These are phyloP conservation scores for Chionoecetes opilio DNA, from an alignment of 1,140 invertebrate genomes.

Conservation along the genomic window DNA sequence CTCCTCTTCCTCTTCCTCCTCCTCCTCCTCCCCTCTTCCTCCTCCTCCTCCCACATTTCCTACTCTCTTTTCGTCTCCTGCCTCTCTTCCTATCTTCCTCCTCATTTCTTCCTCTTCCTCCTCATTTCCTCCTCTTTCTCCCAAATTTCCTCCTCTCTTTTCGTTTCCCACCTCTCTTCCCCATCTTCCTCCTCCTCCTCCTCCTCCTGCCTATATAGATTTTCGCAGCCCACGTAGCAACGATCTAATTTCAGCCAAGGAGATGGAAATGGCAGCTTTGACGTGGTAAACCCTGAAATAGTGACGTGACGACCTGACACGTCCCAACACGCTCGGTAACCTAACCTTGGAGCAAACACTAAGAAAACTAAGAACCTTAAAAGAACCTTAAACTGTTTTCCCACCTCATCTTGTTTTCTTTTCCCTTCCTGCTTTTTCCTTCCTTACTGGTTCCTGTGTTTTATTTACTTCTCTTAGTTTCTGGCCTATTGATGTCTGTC, in stretches of 20 bases:
- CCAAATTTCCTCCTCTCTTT: not conserved
- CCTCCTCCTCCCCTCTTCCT: not conserved
- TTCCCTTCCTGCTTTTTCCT: not conserved
- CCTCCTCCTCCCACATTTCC: not conserved
- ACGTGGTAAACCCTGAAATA: not conserved
- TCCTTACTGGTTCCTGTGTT: not conserved
- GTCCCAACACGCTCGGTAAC: not conserved
- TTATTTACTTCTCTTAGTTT: not conserved
- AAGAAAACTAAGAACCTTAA: not conserved
- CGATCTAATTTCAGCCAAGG: slow-evolving; percentile 8
- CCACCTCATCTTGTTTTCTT: not conserved
- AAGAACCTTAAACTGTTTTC: too few species aligned
- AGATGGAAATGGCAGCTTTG: not conserved
- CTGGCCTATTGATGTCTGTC: not conserved
- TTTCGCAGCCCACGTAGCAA: not conserved
- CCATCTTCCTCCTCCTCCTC: not conserved
- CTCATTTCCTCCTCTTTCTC: not conserved
- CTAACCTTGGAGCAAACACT: not conserved
- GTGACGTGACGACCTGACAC: not conserved
- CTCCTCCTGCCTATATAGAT: not conserved
- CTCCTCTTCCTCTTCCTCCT: not conserved
- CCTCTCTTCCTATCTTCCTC: too few species aligned
- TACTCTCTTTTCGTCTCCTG: not conserved
- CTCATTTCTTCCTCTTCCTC: not conserved
- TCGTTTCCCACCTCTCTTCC: not conserved